A percentile compares a stretch with the other conserved stretches of the same genome.
phyloP scores from a whole-genome alignment of 2,113 vertebrate species.

The Laticauda laticaudata region DNA sequence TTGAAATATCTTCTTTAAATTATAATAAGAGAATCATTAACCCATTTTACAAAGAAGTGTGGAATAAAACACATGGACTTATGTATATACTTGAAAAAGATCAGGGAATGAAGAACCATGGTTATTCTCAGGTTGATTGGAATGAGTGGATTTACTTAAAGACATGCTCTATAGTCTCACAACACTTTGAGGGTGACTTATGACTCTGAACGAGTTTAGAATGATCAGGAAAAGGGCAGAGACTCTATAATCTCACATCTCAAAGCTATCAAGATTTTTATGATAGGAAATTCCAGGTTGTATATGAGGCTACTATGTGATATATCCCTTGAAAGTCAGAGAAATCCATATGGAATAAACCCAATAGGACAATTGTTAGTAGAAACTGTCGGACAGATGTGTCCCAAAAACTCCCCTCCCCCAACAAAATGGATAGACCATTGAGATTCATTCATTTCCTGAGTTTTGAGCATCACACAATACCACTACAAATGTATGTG shows the following conservation, averaged over 20 bases:
- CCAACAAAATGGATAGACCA: not conserved
- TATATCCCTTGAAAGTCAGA: not conserved
- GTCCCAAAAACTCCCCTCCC: not conserved
- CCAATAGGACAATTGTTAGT: not conserved
- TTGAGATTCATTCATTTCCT: not conserved
- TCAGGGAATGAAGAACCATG: not conserved
- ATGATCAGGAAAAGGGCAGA: not conserved
- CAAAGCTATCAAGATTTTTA: not conserved
- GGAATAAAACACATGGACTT: not conserved
- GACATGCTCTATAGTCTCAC: not conserved
- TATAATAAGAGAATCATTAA: not conserved
- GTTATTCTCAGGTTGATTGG: not conserved
- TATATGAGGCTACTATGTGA: not conserved
- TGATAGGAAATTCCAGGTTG: not conserved
- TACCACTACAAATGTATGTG: not conserved
- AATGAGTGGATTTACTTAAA: not conserved
- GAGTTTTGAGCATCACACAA: not conserved
- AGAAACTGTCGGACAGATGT: not conserved
- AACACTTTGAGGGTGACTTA: not conserved
- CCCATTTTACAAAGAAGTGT: not conserved
- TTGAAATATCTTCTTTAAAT: not conserved
- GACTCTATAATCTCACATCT: not conserved
- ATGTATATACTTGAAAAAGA: not conserved
- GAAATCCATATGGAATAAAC: not conserved
- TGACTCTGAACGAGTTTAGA: not conserved